A percentile compares a stretch with the other conserved stretches of the same genome.
Evolutionary conservation across 1,140 invertebrate genomes (phyloP).

Genomic region (Monochamus saltuarius): DNA sequence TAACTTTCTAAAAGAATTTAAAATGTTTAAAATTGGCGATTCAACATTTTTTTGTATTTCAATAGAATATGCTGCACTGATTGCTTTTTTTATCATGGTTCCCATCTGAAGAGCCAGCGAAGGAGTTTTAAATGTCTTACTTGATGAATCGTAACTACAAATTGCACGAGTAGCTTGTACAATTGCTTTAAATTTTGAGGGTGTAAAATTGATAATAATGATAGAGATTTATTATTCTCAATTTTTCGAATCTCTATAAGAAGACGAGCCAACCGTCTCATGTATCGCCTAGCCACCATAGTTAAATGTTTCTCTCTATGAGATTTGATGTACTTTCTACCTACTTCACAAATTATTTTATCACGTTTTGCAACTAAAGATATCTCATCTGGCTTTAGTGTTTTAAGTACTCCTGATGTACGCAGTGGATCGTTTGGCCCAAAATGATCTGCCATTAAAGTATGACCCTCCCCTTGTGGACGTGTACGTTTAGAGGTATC

Average conservation of each 20-base stretch:
- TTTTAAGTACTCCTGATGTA: conserved; percentile 12
- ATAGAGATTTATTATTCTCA: conserved; percentile 6
- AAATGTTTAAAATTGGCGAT: neutral
- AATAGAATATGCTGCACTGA: conserved; percentile 14
- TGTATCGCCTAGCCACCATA: conserved; percentile 31
- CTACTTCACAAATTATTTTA: conserved; percentile 34
- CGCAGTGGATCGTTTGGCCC: conserved; percentile 20
- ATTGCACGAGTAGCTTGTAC: conserved; percentile 15
- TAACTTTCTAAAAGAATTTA: conserved; percentile 41
- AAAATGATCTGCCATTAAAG: conserved; percentile 16
- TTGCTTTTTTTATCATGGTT: conserved; percentile 13
- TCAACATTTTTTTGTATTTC: conserved; percentile 35
- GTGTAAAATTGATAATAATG: conserved; percentile 14
- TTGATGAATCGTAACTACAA: conserved; percentile 1
- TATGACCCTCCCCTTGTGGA: conserved; percentile 19
- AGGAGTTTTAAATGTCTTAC: conserved; percentile 9
- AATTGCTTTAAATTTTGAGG: conserved; percentile 21
- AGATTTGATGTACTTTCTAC: conserved; percentile 25
- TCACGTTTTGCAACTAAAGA: conserved; percentile 32
- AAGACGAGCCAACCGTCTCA: conserved; percentile 29
- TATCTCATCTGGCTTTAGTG: conserved; percentile 29
- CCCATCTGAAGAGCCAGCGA: conserved; percentile 20
- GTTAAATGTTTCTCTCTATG: conserved; percentile 35
- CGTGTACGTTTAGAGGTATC: no score
- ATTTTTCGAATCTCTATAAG: conserved; percentile 23